These are phyloP conservation scores for Neoascia interrupta DNA, from an alignment of 2,888 invertebrate species.

Conservation along the genomic window DNA sequence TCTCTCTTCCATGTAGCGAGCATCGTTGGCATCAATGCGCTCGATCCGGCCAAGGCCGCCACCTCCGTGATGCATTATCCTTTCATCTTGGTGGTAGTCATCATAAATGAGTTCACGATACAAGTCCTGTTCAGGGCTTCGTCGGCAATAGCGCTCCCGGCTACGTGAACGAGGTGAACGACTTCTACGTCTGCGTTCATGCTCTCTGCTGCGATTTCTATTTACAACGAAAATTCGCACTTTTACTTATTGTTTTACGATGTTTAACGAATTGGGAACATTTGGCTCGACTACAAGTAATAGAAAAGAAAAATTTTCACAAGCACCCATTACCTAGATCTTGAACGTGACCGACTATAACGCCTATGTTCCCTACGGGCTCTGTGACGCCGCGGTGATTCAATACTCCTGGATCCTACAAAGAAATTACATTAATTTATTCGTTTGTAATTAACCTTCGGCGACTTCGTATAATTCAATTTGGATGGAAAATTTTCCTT, in stretches of 20 bases:
- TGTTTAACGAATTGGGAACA: neutral
- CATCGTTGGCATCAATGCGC: constrained; percentile 57
- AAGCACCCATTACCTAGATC: constrained; percentile 74
- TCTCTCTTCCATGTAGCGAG: constrained; percentile 70
- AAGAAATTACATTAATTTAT: neutral
- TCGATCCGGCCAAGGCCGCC: constrained; percentile 22
- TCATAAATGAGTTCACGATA: constrained; percentile 78
- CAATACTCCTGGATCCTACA: constrained; percentile 71
- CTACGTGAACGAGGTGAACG: constrained; percentile 76
- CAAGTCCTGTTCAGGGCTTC: constrained; percentile 76
- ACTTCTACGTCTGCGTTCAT: constrained; percentile 74
- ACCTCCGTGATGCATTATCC: constrained; percentile 36
- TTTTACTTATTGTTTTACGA: neutral
- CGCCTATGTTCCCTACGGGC: constrained; percentile 74
- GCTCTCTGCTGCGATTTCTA: constrained; percentile 77
- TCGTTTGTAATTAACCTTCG: neutral
- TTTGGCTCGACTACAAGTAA: neutral
- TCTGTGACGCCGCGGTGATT: constrained; percentile 70
- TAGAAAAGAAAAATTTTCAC: too few relatives aligned
- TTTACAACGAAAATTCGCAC: too few relatives aligned
- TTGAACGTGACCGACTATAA: constrained; percentile 78
- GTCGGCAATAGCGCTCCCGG: constrained; percentile 74
- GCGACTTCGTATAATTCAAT: too few relatives aligned
- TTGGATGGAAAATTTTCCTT: neutral
- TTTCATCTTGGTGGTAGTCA: constrained; percentile 77